phyloP scores from a whole-genome alignment of 2,888 invertebrate genomes.

The Tetragnatha montana region DNA sequence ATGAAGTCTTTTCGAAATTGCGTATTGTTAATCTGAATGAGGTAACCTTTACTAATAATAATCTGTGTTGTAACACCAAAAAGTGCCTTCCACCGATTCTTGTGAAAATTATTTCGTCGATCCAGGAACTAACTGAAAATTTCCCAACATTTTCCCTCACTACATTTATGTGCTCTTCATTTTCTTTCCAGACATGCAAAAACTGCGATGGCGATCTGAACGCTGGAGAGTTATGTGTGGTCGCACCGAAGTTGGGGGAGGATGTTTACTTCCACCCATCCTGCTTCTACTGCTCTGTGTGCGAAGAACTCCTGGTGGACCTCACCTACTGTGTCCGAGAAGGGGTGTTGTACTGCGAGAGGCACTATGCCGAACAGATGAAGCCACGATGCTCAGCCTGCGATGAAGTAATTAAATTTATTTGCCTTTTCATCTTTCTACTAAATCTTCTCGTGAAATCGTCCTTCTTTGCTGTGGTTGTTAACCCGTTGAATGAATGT shows the following conservation, averaged over 20 bases:
- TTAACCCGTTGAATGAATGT: no score
- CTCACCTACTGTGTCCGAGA: constrained; percentile 95
- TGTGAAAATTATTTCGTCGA: no score
- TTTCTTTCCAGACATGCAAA: constrained; percentile 83
- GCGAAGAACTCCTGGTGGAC: constrained; percentile 95
- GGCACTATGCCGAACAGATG: constrained; percentile 96
- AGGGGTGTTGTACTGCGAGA: constrained; percentile 90
- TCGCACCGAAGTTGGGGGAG: constrained; percentile 88
- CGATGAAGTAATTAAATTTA: constrained; percentile 89
- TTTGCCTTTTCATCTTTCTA: no score
- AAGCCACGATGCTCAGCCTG: constrained; percentile 97
- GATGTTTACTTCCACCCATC: constrained; percentile 90
- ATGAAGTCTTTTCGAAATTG: no score
- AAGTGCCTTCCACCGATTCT: no score
- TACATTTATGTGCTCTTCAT: not conserved
- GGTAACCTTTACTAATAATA: no score
- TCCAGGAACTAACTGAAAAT: no score
- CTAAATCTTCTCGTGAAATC: no score
- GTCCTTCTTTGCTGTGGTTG: no score
- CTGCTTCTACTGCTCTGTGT: constrained; percentile 92
- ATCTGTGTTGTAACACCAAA: no score
- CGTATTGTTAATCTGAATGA: no score
- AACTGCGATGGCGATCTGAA: constrained; percentile 88
- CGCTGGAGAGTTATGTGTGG: constrained; percentile 88
- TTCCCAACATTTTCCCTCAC: no score